Base-by-base conservation (phyloP, 2,888 invertebrate genomes). In the Hydrotaea cyrtoneurina region DNA sequence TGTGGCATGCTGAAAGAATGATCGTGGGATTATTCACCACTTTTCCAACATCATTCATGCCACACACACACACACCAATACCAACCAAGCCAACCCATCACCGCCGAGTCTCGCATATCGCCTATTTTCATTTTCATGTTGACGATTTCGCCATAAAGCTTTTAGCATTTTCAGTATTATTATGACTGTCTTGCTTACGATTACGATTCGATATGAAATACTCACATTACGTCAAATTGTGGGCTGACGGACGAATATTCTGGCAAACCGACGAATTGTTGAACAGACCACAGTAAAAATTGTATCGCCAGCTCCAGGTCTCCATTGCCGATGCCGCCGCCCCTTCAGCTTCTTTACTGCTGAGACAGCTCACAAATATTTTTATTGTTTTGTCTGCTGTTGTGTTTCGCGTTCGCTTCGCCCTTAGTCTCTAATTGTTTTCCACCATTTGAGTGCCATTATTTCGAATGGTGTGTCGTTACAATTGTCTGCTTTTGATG, bases 391-490 rank as follows among this genome's bases (percentile, higher is more conserved):
- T 55, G 43, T 78, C 31, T 31, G 31, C 31, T 4, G 31, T 31
- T 31, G 31, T 31, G 3, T 31, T 31, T 31, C 7, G 31, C 31
- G 31, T 31, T 31, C 3, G 31, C 3, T 2, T 69, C 78, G 77
- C 53, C 71, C 74, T 80, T 73, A 69, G 59, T 21, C 74, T 71
- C 80, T 83, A 83, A 83, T 83, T 83, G 64, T 78, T 74, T 80
- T 80, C 55, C 71, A 78, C 64, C 77, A 83, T 78, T 78, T 77
- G 59, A 76, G 55, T 53, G 79, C 46, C 79, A 76, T 76, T 82
- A 79, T 72, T 72, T 75, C 76, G 57, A 80, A 50, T 59, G 75
- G 80, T 59, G 39, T 66, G 50, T 80, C 46, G 59, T 75, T 80
- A 75, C 69, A 80, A 69, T 31, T 75, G 82, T 82, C 75, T 82